Percentiles rank a stretch among this genome's conserved stretches.
Evolutionary conservation across 1,140 invertebrate species (phyloP).

Genomic region (Lepidurus apus): DNA sequence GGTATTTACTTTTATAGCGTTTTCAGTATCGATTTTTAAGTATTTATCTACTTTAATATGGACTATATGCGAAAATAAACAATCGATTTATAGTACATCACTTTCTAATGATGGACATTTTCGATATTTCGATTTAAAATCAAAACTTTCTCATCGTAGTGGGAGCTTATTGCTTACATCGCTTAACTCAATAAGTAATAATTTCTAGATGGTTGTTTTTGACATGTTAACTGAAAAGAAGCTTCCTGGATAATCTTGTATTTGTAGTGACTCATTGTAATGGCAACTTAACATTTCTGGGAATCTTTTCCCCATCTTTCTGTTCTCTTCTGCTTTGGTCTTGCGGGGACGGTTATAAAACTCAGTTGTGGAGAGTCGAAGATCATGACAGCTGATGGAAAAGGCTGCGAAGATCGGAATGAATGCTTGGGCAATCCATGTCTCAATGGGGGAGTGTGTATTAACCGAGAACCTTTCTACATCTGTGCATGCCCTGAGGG

Average conservation of each 20-base stretch:
- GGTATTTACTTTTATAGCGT: too few species aligned
- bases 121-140: too few species aligned
- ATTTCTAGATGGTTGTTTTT: too few species aligned
- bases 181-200: too few species aligned
- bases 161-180: too few species aligned
- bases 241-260: not conserved
- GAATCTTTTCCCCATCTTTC: not conserved
- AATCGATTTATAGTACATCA: too few species aligned
- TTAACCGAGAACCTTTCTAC: conserved; percentile 77
- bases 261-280: not conserved
- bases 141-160: too few species aligned
- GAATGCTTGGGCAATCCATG: conserved; percentile 89
- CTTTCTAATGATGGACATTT: too few species aligned
- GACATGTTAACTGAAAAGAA: not conserved
- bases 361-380: conserved; percentile 83
- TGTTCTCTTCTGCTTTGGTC: not conserved
- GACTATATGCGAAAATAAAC: too few species aligned
- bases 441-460: conserved; percentile 79
- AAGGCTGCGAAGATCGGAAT: conserved; percentile 88
- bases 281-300: not conserved
- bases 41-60: too few species aligned
- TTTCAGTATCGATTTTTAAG: too few species aligned
- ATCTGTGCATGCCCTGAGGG: conserved; percentile 68
- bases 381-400: conserved; percentile 76
- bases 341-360: not conserved